These are phyloP conservation scores for Isoperla grammatica DNA, from an alignment of 2,888 invertebrate species.

Conservation along the genomic window DNA sequence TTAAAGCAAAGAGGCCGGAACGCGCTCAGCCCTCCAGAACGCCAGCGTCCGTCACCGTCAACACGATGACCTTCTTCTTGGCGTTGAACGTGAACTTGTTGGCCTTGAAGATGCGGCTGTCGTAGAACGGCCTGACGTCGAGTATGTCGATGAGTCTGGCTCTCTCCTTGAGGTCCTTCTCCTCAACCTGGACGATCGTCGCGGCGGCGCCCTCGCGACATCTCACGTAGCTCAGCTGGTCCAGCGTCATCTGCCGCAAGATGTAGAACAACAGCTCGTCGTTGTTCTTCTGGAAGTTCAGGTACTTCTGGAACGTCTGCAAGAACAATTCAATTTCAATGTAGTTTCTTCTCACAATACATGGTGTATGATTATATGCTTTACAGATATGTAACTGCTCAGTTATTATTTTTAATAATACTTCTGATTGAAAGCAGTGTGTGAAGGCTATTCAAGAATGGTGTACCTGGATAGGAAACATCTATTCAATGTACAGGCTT, in stretches of 20 bases:
- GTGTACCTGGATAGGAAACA: too few relatives aligned
- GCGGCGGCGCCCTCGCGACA: slow-evolving; percentile 57
- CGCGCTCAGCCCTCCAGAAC: slow-evolving; percentile 6
- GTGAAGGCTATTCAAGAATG: too few relatives aligned
- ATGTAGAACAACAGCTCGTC: slow-evolving; percentile 94
- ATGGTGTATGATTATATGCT: too few relatives aligned
- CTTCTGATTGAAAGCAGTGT: too few relatives aligned
- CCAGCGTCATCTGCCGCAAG: slow-evolving; percentile 85
- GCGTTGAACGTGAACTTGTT: slow-evolving; percentile 85
- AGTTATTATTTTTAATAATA: too few relatives aligned
- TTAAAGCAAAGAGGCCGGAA: too few relatives aligned
- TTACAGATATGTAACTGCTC: too few relatives aligned
- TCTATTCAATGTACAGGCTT: too few relatives aligned
- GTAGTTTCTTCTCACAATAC: too few relatives aligned
- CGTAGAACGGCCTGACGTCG: slow-evolving; percentile 85
- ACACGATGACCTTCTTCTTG: slow-evolving; percentile 77
- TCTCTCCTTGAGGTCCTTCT: slow-evolving; percentile 70
- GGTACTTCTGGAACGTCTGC: slow-evolving; percentile 88
- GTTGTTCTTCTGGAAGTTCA: slow-evolving; percentile 92
- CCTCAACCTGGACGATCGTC: slow-evolving; percentile 72
- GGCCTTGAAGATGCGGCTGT: slow-evolving; percentile 79
- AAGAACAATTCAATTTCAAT: slow-evolving; percentile 38
- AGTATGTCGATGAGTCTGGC: slow-evolving; percentile 27
- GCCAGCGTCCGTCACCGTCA: slow-evolving; percentile 60
- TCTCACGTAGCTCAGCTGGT: slow-evolving; percentile 80